Conservation (phyloP, 2,888 invertebrate genomes). For the Calephelis perditalis region DNA sequence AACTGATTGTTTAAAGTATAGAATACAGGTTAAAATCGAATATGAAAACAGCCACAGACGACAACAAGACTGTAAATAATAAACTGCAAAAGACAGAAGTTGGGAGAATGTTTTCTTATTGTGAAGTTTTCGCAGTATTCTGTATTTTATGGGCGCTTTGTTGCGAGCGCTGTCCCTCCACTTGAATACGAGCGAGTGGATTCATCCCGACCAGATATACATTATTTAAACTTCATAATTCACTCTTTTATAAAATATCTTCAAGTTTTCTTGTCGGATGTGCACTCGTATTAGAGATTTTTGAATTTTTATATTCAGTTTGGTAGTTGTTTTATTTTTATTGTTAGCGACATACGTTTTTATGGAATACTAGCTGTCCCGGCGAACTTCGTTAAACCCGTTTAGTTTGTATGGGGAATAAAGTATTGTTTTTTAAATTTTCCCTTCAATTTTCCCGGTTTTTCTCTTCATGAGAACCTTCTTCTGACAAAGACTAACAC, state of each 20-base stretch:
- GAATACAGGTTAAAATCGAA: slow-evolving; percentile 1
- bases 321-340: background rate
- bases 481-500: no score
- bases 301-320: background rate
- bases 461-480: no score
- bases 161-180: slow-evolving; percentile 12
- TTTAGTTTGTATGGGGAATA: no score
- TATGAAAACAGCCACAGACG: background rate
- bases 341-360: no score
- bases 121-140: slow-evolving; percentile 20
- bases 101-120: slow-evolving; percentile 15
- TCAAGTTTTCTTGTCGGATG: slow-evolving; percentile 2
- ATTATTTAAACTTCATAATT: slow-evolving; percentile 14
- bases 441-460: no score
- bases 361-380: no score
- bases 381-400: no score
- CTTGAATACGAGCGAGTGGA: slow-evolving; percentile 16
- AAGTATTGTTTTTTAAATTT: no score
- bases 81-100: slow-evolving; percentile 18
- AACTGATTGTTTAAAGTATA: no score
- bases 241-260: slow-evolving; percentile 9
- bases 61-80: slow-evolving; percentile 7
- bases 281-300: background rate
- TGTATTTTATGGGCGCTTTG: slow-evolving; percentile 23
- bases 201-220: slow-evolving; percentile 17